These are phyloP conservation scores for Pangasius larnaudii DNA, from an alignment of 2,797 vertebrate species.

Conservation along the genomic window DNA sequence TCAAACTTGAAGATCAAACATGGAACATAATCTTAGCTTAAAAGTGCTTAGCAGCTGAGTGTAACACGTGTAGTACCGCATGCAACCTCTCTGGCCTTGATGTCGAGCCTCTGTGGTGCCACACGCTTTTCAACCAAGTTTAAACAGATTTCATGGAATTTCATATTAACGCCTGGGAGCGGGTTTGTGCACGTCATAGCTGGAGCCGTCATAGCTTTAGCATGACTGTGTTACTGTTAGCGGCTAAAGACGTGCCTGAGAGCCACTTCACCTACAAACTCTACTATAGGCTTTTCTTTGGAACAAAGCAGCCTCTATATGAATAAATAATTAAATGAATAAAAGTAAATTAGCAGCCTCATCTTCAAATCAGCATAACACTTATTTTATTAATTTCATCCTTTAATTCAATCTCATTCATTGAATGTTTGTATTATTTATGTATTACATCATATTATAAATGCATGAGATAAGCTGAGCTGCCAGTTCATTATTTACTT, in stretches of 20 bases:
- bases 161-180: not conserved
- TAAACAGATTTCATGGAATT: slow-evolving; percentile 12
- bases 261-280: not conserved
- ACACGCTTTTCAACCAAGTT: slow-evolving; percentile 3
- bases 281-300: not conserved
- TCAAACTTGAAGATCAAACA: slow-evolving; percentile 17
- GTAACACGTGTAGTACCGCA: slow-evolving; percentile 11
- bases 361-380: not conserved
- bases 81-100: slow-evolving; percentile 11
- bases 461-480: not conserved
- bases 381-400: not conserved
- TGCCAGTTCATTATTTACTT: not conserved
- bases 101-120: not conserved
- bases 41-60: not conserved
- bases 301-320: not conserved
- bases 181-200: not conserved
- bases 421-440: not conserved
- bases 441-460: not conserved
- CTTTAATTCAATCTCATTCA: not conserved
- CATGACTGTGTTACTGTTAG: not conserved
- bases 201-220: not conserved
- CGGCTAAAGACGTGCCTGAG: no score
- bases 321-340: not conserved
- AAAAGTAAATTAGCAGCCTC: not conserved
- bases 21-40: slow-evolving; percentile 12